A percentile compares a stretch with the other conserved stretches of the same genome.
Evolutionary conservation across 1,140 invertebrate genomes (phyloP).

Genomic region (Leptinotarsa undecemlineata): DNA sequence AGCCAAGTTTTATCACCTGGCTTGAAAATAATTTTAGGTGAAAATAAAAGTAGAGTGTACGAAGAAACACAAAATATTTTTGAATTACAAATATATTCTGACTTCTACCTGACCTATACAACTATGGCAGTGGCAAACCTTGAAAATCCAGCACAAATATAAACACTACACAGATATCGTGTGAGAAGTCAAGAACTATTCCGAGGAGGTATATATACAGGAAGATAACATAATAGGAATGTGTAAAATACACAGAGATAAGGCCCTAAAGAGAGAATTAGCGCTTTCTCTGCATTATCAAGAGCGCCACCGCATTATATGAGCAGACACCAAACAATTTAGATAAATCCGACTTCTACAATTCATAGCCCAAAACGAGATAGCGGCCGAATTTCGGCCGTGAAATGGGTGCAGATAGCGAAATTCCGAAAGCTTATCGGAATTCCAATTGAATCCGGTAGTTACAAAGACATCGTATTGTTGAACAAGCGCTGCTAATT

Average conservation of each 20-base stretch:
- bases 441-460: slow-evolving; percentile 48
- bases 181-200: slow-evolving; percentile 4
- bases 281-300: slow-evolving; percentile 36
- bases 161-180: neutral
- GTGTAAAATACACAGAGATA: slow-evolving; percentile 37
- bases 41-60: no score
- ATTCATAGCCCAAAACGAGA: slow-evolving; percentile 41
- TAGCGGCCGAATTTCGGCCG: slow-evolving; percentile 35
- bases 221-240: slow-evolving; percentile 37
- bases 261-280: slow-evolving; percentile 33
- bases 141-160: no score
- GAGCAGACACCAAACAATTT: slow-evolving; percentile 45
- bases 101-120: no score
- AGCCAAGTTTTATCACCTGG: no score
- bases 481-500: slow-evolving; percentile 48
- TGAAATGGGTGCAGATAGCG: slow-evolving; percentile 40
- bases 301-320: slow-evolving; percentile 34
- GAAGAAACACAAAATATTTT: no score
- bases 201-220: slow-evolving; percentile 2
- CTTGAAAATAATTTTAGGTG: no score
- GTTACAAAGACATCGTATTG: slow-evolving; percentile 48
- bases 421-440: slow-evolving; percentile 47
- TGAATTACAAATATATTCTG: no score
- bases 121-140: no score
- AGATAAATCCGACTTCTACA: slow-evolving; percentile 46